Conservation (phyloP, 2,113 vertebrate genomes). For the Monarcha castaneiventris region DNA sequence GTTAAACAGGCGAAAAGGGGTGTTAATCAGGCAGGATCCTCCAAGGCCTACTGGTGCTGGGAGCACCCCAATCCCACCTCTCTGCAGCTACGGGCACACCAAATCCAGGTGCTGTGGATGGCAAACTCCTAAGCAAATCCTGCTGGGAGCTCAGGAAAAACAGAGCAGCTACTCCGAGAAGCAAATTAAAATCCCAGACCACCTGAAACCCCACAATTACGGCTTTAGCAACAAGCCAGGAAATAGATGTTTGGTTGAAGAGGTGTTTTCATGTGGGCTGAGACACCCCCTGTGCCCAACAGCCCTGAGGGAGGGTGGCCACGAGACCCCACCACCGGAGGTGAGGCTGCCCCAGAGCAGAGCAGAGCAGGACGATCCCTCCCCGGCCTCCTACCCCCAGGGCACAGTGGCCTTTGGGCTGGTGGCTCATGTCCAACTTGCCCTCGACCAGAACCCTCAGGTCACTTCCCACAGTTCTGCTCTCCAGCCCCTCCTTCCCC, state of each 20-base stretch:
- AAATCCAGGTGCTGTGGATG: neutral
- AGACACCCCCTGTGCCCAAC: neutral
- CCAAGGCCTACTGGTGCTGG: accelerated
- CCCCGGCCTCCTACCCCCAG: neutral
- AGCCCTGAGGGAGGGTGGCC: neutral
- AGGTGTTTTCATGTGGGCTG: neutral
- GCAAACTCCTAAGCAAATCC: neutral
- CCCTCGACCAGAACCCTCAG: neutral
- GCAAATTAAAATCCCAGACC: neutral
- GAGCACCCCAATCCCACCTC: neutral
- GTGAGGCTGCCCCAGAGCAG: neutral
- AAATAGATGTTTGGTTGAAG: no score
- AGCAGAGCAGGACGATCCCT: neutral
- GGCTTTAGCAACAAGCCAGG: neutral
- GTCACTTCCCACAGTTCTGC: neutral
- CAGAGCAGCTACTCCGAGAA: neutral
- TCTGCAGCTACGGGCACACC: no score
- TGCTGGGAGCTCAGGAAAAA: neutral
- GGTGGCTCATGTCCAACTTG: neutral
- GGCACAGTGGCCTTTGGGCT: neutral
- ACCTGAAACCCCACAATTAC: accelerated
- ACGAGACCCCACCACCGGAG: neutral
- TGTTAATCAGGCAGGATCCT: neutral
- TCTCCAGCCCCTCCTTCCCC: neutral
- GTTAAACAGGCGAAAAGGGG: neutral